phyloP scores from a whole-genome alignment of 2,113 vertebrate species.

The Tachysurus vachellii region DNA sequence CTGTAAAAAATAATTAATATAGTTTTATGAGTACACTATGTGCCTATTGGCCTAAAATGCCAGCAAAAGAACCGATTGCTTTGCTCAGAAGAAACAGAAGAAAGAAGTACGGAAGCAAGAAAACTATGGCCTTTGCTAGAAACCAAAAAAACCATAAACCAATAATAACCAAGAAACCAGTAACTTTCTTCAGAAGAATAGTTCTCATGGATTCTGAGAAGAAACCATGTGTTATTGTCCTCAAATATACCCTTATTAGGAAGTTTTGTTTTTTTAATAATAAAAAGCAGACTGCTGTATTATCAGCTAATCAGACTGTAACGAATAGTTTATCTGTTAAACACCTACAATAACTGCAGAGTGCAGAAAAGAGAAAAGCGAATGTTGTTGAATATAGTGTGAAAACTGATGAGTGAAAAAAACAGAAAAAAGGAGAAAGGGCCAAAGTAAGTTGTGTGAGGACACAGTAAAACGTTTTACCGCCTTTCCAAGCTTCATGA shows the following conservation, averaged over 20 bases:
- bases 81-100: neutral
- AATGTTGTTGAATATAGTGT: neutral
- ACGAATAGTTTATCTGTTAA: neutral
- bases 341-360: neutral
- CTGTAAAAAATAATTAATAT: too few relatives aligned
- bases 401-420: neutral
- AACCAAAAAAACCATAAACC: neutral
- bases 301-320: neutral
- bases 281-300: neutral
- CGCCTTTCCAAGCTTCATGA: neutral
- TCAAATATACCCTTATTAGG: neutral
- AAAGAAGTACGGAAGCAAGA: neutral
- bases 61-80: neutral
- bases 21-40: neutral
- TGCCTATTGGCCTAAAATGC: neutral
- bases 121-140: neutral
- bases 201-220: neutral
- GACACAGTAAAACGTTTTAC: neutral
- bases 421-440: neutral
- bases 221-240: neutral
- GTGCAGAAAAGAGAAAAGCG: neutral
- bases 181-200: neutral
- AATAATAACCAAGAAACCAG: neutral
- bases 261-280: neutral
- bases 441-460: neutral